Evolutionary conservation across 2,113 vertebrate species (phyloP).

Genomic region (Dipodomys spectabilis): DNA sequence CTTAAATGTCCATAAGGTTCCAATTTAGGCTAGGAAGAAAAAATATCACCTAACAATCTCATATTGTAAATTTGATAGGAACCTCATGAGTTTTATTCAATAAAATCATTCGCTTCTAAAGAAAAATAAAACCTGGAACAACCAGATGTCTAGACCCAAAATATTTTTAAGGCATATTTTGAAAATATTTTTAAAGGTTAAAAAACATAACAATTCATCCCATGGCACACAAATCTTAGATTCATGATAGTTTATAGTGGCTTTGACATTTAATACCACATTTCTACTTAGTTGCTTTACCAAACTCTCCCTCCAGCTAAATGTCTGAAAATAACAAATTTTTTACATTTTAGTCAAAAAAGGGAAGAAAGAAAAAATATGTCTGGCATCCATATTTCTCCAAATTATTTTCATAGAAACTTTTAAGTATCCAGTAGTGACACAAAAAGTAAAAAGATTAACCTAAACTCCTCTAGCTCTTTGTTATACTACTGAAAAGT

Average conservation of each 20-base stretch:
- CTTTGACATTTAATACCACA: slow-evolving; percentile 39
- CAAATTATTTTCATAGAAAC: background rate
- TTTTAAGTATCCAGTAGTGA: background rate
- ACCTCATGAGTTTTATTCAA: slow-evolving; percentile 48
- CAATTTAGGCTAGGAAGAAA: slow-evolving; percentile 73
- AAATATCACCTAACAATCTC: slow-evolving; percentile 58
- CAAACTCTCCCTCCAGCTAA: background rate
- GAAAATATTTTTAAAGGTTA: background rate
- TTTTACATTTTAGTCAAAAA: slow-evolving; percentile 30
- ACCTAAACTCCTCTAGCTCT: background rate
- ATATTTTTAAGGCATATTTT: slow-evolving; percentile 37
- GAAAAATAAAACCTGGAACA: background rate
- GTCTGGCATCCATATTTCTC: background rate
- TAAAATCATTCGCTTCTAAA: slow-evolving; percentile 33
- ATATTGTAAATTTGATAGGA: slow-evolving; percentile 55
- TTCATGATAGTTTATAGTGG: slow-evolving; percentile 5
- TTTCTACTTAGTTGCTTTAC: slow-evolving; percentile 44
- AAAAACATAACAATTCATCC: background rate
- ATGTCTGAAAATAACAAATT: background rate
- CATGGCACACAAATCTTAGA: background rate
- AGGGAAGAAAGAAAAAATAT: background rate
- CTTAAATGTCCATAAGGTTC: slow-evolving; percentile 82
- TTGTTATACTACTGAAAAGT: background rate
- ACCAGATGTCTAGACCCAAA: slow-evolving; percentile 30
- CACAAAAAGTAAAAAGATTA: background rate